phyloP scores from a whole-genome alignment of 2,113 vertebrate genomes.

The Struthidea cinerea region DNA sequence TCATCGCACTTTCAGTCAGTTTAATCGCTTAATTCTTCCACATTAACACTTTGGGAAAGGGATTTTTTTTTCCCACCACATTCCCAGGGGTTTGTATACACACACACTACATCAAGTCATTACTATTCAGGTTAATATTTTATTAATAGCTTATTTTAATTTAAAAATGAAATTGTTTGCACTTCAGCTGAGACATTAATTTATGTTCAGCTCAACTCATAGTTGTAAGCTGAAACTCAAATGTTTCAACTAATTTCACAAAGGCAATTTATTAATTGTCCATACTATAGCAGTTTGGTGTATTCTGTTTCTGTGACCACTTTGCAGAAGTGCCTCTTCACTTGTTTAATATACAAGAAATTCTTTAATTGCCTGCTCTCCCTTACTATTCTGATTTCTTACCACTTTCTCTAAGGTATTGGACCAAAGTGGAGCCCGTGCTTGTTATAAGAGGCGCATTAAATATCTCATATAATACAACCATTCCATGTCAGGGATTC shows the following conservation, averaged over 20 bases:
- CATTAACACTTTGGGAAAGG: background rate
- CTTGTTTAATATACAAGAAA: background rate
- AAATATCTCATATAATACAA: background rate
- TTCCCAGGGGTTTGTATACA: background rate
- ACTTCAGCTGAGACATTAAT: background rate
- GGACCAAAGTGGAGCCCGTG: background rate
- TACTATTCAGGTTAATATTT: background rate
- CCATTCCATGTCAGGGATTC: background rate
- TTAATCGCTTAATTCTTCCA: background rate
- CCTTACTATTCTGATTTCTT: background rate
- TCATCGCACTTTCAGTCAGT: background rate
- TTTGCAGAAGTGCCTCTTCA: background rate
- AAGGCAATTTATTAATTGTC: background rate
- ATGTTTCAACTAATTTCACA: background rate
- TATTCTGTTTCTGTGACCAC: background rate
- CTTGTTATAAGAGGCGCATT: background rate
- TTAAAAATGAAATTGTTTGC: background rate
- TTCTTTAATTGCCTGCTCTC: background rate
- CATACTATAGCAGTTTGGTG: background rate
- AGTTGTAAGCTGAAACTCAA: background rate
- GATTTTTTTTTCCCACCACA: background rate
- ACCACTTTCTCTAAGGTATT: background rate
- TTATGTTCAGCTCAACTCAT: background rate
- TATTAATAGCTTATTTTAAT: conserved; percentile 5
- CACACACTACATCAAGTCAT: background rate